Base-by-base conservation (phyloP, 2,888 invertebrate genomes). In the Eupsilia transversa region DNA sequence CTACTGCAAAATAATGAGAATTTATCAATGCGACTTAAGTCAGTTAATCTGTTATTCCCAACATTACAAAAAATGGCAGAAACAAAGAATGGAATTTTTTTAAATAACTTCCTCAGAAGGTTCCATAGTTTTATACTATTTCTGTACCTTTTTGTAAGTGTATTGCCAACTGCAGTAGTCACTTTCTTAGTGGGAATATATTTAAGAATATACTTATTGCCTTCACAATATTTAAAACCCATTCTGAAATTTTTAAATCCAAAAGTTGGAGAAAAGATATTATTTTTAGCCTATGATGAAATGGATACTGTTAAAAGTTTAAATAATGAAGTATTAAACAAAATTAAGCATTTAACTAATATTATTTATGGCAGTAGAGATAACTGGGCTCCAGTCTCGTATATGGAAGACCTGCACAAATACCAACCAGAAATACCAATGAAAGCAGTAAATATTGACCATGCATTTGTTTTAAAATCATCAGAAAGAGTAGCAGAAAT, bases 61-160 rank as follows among this genome's bases (percentile, higher is more conserved):
- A 98, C 99, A 0, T 94, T 99, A 59, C 99, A 99, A 94, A 96
- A 97, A 86, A 98, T 99, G 98, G 97, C 97, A 6, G 96, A 97
- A 67, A 97, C 98, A 23, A 97, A 97, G 33, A 98, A 98, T 93
- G 99, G 99, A 23, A 96, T 95, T 90, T 95, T 97, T 87, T 92
- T 98, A n/a, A 98, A 97, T 68, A 97, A 97, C 73, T 89, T 97
- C 74, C 94, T 97, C 46, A 94, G 97, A 89, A 92, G 81, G 56
- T 72, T 93, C 7, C 91, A 94, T 86, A 60, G 78, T 5, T 61
- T 94, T 46, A 59, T 92, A 64, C 90, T 97, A 61, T 91, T 92
- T 84, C 91, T 90, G 93, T 77, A 97, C 95, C 84, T 87, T 96
- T 20, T 95, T 93, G 17, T 93, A n/a, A 82, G 90, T 84, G 71